These are phyloP conservation scores for Aspidapion aeneum DNA, from an alignment of 2,888 invertebrate species.

Conservation along the genomic window DNA sequence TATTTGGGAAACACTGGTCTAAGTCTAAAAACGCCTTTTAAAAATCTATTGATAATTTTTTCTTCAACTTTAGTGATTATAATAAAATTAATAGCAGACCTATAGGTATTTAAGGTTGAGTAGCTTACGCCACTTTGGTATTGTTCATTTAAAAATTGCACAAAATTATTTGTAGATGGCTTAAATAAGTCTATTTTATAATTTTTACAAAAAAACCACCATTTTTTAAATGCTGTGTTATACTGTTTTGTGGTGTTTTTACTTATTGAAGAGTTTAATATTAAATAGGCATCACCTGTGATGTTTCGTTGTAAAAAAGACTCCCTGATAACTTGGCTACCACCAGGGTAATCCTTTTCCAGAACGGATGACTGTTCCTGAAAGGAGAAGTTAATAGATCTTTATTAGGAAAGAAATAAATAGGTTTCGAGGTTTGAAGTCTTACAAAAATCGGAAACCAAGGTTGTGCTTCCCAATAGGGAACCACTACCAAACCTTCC, in stretches of 20 bases:
- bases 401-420: not conserved
- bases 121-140: too few relatives aligned
- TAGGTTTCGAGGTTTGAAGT: not conserved
- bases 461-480: not conserved
- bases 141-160: too few relatives aligned
- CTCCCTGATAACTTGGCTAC: not conserved
- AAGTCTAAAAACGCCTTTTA: slow-evolving; percentile 8
- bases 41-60: slow-evolving; percentile 5
- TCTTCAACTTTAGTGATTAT: not conserved
- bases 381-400: not conserved
- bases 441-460: not conserved
- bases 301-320: not conserved
- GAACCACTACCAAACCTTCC: too few relatives aligned
- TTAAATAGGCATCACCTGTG: not conserved
- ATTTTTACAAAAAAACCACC: not conserved
- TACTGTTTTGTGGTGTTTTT: not conserved
- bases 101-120: not conserved
- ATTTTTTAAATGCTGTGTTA: not conserved
- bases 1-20: slow-evolving; percentile 1
- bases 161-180: too few relatives aligned
- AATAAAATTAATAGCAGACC: slow-evolving; percentile 3
- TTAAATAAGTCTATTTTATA: not conserved
- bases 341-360: not conserved
- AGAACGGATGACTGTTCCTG: too few relatives aligned
- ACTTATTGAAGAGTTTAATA: not conserved